A percentile compares a stretch with the other conserved stretches of the same genome.
Evolutionary conservation across 2,888 invertebrate species (phyloP).

Genomic region (Temnothorax rugatulus): DNA sequence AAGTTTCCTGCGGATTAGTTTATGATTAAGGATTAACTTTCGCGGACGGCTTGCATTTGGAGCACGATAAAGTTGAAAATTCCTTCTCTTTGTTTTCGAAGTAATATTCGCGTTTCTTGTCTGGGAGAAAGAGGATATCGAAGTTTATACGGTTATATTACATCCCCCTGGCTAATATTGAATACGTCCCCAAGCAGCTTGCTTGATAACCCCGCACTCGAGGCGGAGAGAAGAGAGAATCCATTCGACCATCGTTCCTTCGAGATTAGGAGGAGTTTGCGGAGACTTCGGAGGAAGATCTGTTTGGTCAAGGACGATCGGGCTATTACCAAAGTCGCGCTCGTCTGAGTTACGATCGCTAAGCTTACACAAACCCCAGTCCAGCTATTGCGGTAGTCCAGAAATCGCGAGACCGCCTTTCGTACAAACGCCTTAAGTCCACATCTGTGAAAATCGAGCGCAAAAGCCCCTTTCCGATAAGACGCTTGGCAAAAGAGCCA

Average conservation of each 20-base stretch:
- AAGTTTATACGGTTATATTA: constrained; percentile 59
- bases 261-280: constrained; percentile 69
- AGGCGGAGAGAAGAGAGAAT: constrained; percentile 50
- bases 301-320: constrained; percentile 71
- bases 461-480: constrained; percentile 27
- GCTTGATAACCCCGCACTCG: constrained; percentile 46
- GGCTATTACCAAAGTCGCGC: constrained; percentile 67
- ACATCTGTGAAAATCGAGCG: constrained; percentile 12
- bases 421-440: constrained; percentile 28
- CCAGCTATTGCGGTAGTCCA: constrained; percentile 24
- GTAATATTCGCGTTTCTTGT: constrained; percentile 44
- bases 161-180: constrained; percentile 54
- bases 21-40: constrained; percentile 32
- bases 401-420: constrained; percentile 25
- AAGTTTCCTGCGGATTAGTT: constrained; percentile 16
- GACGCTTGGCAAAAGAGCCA: constrained; percentile 7
- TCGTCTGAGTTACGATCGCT: constrained; percentile 53
- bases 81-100: constrained; percentile 43
- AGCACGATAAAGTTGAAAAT: constrained; percentile 40
- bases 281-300: constrained; percentile 66
- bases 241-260: constrained; percentile 48
- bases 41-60: constrained; percentile 2
- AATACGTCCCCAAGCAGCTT: constrained; percentile 56
- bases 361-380: constrained; percentile 51
- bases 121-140: constrained; percentile 43